A percentile compares a stretch with the other conserved stretches of the same genome.
phyloP scores from a whole-genome alignment of 1,140 invertebrate species.

The Drosophila kikkawai region DNA sequence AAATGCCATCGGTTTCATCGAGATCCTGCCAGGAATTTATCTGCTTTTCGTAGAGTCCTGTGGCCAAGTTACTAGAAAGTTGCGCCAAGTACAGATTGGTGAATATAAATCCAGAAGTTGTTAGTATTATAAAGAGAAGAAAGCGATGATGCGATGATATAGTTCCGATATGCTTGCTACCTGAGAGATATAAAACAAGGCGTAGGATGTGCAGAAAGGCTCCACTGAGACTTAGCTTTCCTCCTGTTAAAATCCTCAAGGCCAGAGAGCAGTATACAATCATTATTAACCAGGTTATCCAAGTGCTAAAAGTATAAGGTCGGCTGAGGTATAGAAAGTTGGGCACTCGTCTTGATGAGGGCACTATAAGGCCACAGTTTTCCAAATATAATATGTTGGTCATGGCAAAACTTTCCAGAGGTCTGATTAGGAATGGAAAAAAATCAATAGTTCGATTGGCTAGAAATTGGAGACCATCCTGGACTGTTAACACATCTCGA shows the following conservation, averaged over 20 bases:
- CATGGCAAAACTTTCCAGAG: slow-evolving; percentile 33
- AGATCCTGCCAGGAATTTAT: slow-evolving; percentile 59
- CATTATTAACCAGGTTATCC: slow-evolving; percentile 42
- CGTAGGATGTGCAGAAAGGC: slow-evolving; percentile 52
- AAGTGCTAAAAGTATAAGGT: slow-evolving; percentile 37
- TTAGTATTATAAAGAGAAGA: slow-evolving; percentile 41
- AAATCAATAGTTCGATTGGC: slow-evolving; percentile 49
- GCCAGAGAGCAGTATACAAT: slow-evolving; percentile 55
- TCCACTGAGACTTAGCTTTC: slow-evolving; percentile 11
- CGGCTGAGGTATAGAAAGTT: slow-evolving; percentile 50
- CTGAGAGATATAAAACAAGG: slow-evolving; percentile 34
- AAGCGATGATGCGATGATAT: slow-evolving; percentile 25
- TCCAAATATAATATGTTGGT: slow-evolving; percentile 59
- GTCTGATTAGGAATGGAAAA: slow-evolving; percentile 51
- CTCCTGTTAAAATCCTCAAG: slow-evolving; percentile 14
- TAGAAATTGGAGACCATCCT: slow-evolving; percentile 35
- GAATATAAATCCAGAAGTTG: slow-evolving; percentile 45
- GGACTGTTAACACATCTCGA: slow-evolving; percentile 8
- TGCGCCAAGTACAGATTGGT: slow-evolving; percentile 65
- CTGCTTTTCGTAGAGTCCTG: slow-evolving; percentile 57
- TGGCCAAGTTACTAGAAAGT: slow-evolving; percentile 52
- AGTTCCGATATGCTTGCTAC: slow-evolving; percentile 11
- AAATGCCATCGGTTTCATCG: slow-evolving; percentile 20
- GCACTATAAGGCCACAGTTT: slow-evolving; percentile 55
- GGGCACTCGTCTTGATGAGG: slow-evolving; percentile 35